Evolutionary conservation across 2,113 vertebrate species (phyloP), one percentile per base, ranked within the genome.

Genomic region (Daboia siamensis): DNA sequence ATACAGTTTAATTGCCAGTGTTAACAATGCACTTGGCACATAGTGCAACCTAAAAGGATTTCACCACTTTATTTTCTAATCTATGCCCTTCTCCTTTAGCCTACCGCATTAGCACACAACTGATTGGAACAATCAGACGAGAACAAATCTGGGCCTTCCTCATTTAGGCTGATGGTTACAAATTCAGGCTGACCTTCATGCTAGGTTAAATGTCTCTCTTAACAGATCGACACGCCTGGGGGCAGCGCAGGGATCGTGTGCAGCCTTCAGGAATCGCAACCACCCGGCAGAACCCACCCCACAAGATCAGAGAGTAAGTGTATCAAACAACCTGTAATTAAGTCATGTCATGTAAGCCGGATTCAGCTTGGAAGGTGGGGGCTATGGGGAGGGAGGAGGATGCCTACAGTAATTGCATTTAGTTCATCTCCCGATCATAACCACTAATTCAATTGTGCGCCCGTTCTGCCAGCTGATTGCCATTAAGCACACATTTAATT

Each of bases 401-500:
- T 97, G 98, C 97, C 98, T 97, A 97, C 97, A 98, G 96, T 99
- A 99, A 99, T 99, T 99, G 98, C 98, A 98, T 99, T 99, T 98
- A 98, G 98, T 99, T 99, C 98, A 98, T 99, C 98, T 97, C 95
- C 96, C 98, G 97, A 97, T 99, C 98, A 99, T 98, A 99, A 98
- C 98, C 97, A 98, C 98, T 99, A 99, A 99, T 99, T 99, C 98
- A 99, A 99, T 99, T 98, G 98, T 98, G 97, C 97, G 94, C 98
- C 98, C 98, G 97, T 98, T 98, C 98, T 98, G 98, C 98, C 98
- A 98, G 98, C 98, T 98, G 98, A 90, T 98, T 97, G 98, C 98
- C 98, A 99, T 99, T 99, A 99, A 98, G 98, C 98, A 96, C 97
- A 97, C 98, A 98, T 99, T 99, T 99, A 99, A 99, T 99, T 99